Evolutionary conservation across 1,140 invertebrate genomes (phyloP), one percentile per base, ranked within the genome.

Genomic region (Leptonema lineaticorne): DNA sequence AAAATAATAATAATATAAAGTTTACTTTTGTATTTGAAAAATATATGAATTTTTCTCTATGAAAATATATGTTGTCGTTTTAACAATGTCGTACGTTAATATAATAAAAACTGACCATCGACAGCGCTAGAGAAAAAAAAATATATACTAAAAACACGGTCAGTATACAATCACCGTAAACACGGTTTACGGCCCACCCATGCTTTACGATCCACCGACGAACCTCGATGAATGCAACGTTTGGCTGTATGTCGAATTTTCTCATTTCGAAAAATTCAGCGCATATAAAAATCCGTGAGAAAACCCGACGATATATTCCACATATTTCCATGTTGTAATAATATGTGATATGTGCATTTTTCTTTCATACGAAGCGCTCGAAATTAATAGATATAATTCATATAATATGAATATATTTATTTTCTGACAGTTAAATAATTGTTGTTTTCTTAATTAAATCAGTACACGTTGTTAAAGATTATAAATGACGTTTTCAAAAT

Each of bases 81-180:
- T 53, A 53, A 53, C 27, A 53, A 53, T 24, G 50, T 26, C 22
- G 50, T 11, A 8, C 18, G n/a, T n/a, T n/a, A n/a, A n/a, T n/a
- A n/a, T n/a, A n/a, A n/a, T n/a, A n/a, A n/a, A n/a, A n/a, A n/a
- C n/a, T n/a, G n/a, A n/a, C n/a, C n/a, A n/a, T n/a, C n/a, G 37
- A 16, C 20, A 9, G 9, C n/a, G 50, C 24, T 1, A 53, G 27
- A 22, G 22, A 53, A 53, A 22, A 53, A 50, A 7, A 7, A 53
- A 16, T 20, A 28, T 2, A 9, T n/a, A 37, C 2, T 26, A 50
- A 18, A 48, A 27, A 46, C 30, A 22, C 22, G 62, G 62, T 41
- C 62, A 64, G 62, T 45, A 64, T 18, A 64, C 62, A 64, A 64
- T 64, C 62, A 64, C 62, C 62, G 62, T 64, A 64, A 64, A 64